These are phyloP conservation scores for Ahaetulla prasina DNA, from an alignment of 2,113 vertebrate species.

Conservation along the genomic window DNA sequence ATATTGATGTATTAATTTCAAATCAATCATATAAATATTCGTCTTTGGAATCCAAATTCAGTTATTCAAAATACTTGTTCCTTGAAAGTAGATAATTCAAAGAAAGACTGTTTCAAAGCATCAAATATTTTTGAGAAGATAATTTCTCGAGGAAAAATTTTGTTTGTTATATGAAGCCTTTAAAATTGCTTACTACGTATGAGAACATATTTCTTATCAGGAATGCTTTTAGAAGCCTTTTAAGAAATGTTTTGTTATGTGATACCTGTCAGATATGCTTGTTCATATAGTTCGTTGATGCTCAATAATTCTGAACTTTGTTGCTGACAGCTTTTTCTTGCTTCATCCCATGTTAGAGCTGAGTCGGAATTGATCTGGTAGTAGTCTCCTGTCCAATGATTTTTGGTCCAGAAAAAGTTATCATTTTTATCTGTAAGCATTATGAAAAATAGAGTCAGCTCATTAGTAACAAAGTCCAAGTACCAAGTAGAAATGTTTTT, in stretches of 20 bases:
- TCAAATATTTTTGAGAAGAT: background rate
- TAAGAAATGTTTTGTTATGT: background rate
- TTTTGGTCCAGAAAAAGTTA: conserved; percentile 73
- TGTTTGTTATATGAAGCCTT: background rate
- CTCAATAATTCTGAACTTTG: conserved; percentile 87
- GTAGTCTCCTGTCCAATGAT: conserved; percentile 76
- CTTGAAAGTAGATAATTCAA: background rate
- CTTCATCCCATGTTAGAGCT: conserved; percentile 87
- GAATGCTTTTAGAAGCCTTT: background rate
- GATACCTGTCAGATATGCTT: conserved; percentile 89
- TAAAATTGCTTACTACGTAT: background rate
- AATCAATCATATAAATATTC: background rate
- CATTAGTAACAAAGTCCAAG: background rate
- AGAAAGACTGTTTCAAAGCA: background rate
- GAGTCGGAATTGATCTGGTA: conserved; percentile 86
- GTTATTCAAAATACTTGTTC: background rate
- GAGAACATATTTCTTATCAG: background rate
- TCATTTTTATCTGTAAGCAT: conserved; percentile 45
- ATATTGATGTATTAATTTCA: background rate
- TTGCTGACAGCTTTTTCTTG: conserved; percentile 90
- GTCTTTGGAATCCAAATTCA: background rate
- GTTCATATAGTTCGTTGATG: conserved; percentile 81
- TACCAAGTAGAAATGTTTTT: background rate
- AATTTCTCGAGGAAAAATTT: background rate
- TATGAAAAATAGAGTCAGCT: background rate